Percentiles rank a stretch among this genome's conserved stretches.
These are phyloP conservation scores for Kryptopterus vitreolus DNA, from an alignment of 2,797 vertebrate species.

Conservation along the genomic window DNA sequence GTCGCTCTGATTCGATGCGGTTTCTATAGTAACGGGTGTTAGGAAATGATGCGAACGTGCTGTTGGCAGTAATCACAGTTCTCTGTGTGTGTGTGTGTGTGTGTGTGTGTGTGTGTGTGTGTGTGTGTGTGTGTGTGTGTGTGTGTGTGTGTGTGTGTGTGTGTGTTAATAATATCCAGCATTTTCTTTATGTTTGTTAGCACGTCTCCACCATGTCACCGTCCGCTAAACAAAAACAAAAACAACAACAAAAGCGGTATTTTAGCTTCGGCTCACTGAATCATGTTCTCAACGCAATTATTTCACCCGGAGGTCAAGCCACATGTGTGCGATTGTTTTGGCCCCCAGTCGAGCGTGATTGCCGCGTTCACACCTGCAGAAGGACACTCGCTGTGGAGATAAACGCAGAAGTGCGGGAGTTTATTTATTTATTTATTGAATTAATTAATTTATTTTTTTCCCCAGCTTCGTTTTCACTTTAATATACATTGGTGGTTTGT, in stretches of 20 bases:
- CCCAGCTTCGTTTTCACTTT: too few relatives aligned
- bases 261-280: neutral
- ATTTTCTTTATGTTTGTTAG: neutral
- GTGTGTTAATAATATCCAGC: neutral
- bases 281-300: constrained; percentile 1
- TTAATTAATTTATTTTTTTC: too few relatives aligned
- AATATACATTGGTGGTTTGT: too few relatives aligned
- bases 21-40: neutral
- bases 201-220: neutral
- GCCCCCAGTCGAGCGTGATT: constrained; percentile 8
- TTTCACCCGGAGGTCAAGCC: constrained; percentile 2
- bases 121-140: too few relatives aligned
- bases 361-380: neutral
- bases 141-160: too few relatives aligned
- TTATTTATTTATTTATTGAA: neutral
- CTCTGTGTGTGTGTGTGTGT: neutral
- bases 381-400: neutral
- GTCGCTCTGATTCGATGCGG: neutral
- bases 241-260: too few relatives aligned
- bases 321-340: constrained; percentile 1
- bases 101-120: too few relatives aligned
- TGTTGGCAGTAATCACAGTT: neutral
- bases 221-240: too few relatives aligned
- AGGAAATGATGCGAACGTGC: neutral
- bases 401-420: neutral